Conservation (phyloP, 2,797 vertebrate genomes). For the Syngnathus acus region DNA sequence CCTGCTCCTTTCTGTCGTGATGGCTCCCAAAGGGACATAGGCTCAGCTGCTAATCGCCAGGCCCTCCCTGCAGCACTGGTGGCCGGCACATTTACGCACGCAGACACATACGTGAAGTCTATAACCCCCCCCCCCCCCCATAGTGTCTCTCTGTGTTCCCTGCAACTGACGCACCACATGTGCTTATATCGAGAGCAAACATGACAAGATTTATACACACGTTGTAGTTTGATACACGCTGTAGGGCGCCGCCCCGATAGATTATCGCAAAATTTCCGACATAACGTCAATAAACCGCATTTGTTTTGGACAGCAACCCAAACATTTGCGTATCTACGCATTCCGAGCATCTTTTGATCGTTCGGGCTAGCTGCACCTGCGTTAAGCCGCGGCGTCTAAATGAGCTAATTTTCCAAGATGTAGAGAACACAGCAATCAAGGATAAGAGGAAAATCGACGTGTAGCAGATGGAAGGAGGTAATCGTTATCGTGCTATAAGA, state of each 20-base stretch:
- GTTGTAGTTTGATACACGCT: slow-evolving; percentile 13
- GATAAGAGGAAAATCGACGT: slow-evolving; percentile 59
- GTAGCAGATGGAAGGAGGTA: slow-evolving; percentile 75
- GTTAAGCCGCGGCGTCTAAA: slow-evolving; percentile 68
- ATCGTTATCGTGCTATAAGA: slow-evolving; percentile 78
- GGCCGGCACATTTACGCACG: slow-evolving; percentile 32
- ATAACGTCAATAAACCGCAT: background rate
- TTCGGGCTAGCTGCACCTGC: slow-evolving; percentile 67
- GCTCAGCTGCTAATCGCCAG: slow-evolving; percentile 72
- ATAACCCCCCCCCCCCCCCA: slow-evolving; percentile 16
- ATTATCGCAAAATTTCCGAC: too few relatives aligned
- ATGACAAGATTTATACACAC: slow-evolving; percentile 34
- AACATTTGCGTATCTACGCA: slow-evolving; percentile 23
- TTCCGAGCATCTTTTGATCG: slow-evolving; percentile 16
- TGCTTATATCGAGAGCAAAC: slow-evolving; percentile 55
- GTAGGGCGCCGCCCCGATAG: background rate
- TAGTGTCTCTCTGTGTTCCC: slow-evolving; percentile 35
- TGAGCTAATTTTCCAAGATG: slow-evolving; percentile 73
- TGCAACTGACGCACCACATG: slow-evolving; percentile 56
- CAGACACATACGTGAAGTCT: slow-evolving; percentile 29
- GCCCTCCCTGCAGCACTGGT: slow-evolving; percentile 67
- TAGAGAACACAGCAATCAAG: slow-evolving; percentile 72
- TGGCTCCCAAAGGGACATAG: slow-evolving; percentile 65
- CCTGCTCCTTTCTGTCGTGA: slow-evolving; percentile 72
- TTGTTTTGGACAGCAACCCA: slow-evolving; percentile 16